Conservation (phyloP, 2,113 vertebrate species). For the Choloepus hoffmanni region DNA sequence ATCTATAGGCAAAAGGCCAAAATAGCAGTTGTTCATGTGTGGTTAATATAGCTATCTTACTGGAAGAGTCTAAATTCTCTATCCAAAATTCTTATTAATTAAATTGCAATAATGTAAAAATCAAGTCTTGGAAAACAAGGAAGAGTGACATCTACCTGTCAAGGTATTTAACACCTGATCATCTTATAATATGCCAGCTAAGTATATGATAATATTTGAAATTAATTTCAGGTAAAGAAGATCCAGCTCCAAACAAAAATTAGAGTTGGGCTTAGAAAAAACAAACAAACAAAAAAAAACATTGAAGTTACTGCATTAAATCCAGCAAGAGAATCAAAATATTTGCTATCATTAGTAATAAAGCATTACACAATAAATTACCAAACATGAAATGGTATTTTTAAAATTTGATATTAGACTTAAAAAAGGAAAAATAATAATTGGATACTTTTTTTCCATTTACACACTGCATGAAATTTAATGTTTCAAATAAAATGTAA, state of each 20-base stretch:
- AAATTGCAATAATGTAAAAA: background rate
- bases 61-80: background rate
- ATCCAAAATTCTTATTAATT: background rate
- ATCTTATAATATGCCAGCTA: background rate
- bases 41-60: background rate
- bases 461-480: background rate
- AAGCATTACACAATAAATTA: background rate
- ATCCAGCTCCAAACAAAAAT: background rate
- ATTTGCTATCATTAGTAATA: background rate
- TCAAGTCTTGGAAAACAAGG: background rate
- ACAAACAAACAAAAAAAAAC: background rate
- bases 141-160: background rate
- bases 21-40: background rate
- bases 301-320: background rate
- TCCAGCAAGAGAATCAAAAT: background rate
- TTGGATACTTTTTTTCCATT: background rate
- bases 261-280: background rate
- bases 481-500: background rate
- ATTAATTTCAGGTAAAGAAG: background rate
- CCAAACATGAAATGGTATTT: background rate
- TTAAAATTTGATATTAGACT: background rate
- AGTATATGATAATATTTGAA: background rate
- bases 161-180: background rate
- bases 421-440: background rate
- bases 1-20: background rate